A percentile compares a stretch with the other conserved stretches of the same genome.
Evolutionary conservation across 2,888 invertebrate genomes (phyloP).

Genomic region (Parnassius glacialis): DNA sequence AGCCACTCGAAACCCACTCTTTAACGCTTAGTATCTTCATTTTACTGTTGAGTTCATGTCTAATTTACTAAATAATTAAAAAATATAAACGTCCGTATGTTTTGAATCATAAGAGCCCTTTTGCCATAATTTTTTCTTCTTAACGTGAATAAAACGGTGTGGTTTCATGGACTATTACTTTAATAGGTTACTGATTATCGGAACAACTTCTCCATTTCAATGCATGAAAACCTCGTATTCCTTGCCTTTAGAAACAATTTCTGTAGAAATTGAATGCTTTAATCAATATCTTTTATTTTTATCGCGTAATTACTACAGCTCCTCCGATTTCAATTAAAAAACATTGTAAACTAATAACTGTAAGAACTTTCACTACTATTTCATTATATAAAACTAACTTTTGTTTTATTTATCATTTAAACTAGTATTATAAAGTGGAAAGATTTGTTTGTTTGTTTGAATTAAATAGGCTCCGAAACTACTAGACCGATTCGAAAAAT

Average conservation of each 20-base stretch:
- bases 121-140: constrained; percentile 1
- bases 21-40: constrained; percentile 23
- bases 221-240: background rate
- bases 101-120: background rate
- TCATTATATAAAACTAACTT: no score
- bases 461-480: no score
- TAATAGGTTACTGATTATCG: constrained; percentile 6
- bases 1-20: constrained; percentile 22
- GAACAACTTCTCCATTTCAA: constrained; percentile 10
- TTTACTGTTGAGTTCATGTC: constrained; percentile 9
- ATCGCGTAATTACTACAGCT: constrained; percentile 1
- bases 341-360: no score
- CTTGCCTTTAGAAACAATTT: constrained; percentile 1
- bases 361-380: no score
- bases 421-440: no score
- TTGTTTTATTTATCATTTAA: no score
- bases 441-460: no score
- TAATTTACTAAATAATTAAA: background rate
- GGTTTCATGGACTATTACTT: constrained; percentile 11
- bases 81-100: background rate
- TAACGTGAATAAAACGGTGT: background rate
- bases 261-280: constrained; percentile 2
- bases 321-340: constrained; percentile 8
- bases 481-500: no score
- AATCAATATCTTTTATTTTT: constrained; percentile 3